Evolutionary conservation across 2,113 vertebrate genomes (phyloP).

Genomic region (Arizona elegans): DNA sequence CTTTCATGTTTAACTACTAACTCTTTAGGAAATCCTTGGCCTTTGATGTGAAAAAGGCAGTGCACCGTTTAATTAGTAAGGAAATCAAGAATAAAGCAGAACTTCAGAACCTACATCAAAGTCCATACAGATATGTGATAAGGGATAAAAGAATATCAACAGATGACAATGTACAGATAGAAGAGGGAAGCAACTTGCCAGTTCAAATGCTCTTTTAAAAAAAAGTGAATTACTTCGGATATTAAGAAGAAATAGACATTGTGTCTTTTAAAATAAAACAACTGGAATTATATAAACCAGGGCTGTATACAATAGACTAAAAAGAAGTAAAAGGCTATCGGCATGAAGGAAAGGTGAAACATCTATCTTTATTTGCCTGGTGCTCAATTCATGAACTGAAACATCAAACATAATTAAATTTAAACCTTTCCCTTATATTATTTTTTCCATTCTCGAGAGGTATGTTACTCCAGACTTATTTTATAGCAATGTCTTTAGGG

Average conservation of each 20-base stretch:
- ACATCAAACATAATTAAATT: background rate
- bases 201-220: constrained; percentile 34
- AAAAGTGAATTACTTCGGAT: constrained; percentile 37
- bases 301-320: background rate
- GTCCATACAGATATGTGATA: constrained; percentile 52
- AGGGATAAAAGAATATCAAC: constrained; percentile 49
- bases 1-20: constrained; percentile 59
- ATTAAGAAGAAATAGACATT: constrained; percentile 10
- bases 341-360: background rate
- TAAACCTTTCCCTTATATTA: background rate
- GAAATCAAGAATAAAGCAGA: constrained; percentile 47
- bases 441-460: background rate
- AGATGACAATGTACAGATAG: constrained; percentile 29
- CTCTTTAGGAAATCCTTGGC: constrained; percentile 53
- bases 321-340: background rate
- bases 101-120: constrained; percentile 58
- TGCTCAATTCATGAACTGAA: background rate
- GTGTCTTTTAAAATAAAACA: background rate
- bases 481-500: background rate
- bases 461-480: background rate
- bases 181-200: constrained; percentile 25
- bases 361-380: background rate
- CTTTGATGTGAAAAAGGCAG: constrained; percentile 63
- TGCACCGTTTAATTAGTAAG: constrained; percentile 58
- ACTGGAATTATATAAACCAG: background rate